Evolutionary conservation across 2,888 invertebrate species (phyloP), one percentile per base, ranked within the genome.

Genomic region (Synergus umbraculus): DNA sequence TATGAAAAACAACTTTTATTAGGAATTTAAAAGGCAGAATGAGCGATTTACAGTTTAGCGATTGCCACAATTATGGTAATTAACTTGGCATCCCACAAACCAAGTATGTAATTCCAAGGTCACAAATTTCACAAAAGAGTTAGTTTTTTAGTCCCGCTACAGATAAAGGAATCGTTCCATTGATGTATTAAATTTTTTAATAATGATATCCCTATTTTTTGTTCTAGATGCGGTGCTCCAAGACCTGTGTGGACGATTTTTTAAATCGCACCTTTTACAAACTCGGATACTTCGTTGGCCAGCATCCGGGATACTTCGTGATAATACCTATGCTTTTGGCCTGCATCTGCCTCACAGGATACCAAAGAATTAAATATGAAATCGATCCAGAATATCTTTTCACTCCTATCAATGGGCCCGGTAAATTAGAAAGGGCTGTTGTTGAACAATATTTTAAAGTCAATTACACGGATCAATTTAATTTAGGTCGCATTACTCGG

Each of bases 381-480:
- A 97, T 97, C 93, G 98, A 98, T 92, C 98, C 98, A 0, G 98
- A 98, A 92, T 98, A 98, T 92, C 94, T 98, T 22, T 98, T 98
- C 93, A 97, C 97, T 58, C 98, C 98, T 0, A 94, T 97, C 84
- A 96, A 96, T 88, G 98, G 98, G 0, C 96, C 96, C 86, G 97
- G 97, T 15, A 97, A 97, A 92, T 91, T 93, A 67, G 98, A 98
- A 90, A 94, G 98, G 85, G 94, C 95, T 43, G 94, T 97, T 77
- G 97, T 97, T 15, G 97, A 98, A 90, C 94, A 95, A 85, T 94
- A 95, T 89, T 98, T 98, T 92, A 97, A 97, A 93, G 96, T 97
- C 81, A 97, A 98, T 92, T 97, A 98, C 91, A 96, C 96, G 58
- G 95, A 95, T 89, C 94, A 96, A 85, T 98, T 98, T 91, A 97